These are phyloP conservation scores for Sciurus carolinensis DNA, from an alignment of 2,797 vertebrate species.

Conservation along the genomic window DNA sequence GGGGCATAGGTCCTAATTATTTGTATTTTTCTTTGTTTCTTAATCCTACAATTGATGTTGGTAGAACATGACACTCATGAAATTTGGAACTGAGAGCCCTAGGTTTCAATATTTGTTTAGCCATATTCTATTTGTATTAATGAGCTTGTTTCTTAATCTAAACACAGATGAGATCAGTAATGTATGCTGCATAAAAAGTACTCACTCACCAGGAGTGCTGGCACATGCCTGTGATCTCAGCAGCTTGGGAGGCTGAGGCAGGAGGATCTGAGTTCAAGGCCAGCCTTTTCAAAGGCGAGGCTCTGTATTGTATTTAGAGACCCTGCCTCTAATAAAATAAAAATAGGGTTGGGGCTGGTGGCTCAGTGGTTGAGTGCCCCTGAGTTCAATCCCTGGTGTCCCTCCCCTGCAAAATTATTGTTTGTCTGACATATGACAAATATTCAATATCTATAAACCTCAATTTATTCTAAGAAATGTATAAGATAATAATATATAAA, in stretches of 20 bases:
- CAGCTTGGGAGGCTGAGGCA: no score
- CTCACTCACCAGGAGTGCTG: no score
- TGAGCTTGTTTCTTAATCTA: not conserved
- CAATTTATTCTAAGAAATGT: slow-evolving; percentile 51
- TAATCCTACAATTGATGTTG: not conserved
- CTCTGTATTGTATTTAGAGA: no score
- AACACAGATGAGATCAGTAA: not conserved
- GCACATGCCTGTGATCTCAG: no score
- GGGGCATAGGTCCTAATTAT: not conserved
- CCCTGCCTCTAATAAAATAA: no score
- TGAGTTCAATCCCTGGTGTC: no score
- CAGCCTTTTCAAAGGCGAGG: no score
- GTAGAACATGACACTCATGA: not conserved
- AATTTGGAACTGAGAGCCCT: not conserved
- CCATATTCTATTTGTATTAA: not conserved
- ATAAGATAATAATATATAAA: not conserved
- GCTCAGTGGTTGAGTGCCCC: no score
- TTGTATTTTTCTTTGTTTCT: slow-evolving; percentile 22
- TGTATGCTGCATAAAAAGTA: not conserved
- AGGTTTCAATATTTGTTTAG: not conserved
- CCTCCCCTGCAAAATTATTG: not conserved
- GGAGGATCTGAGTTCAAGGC: no score
- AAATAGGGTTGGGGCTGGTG: no score
- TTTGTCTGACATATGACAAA: not conserved
- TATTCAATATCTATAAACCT: slow-evolving; percentile 20